Conservation (phyloP, 1,140 invertebrate species). For the Drosophila willistoni region DNA sequence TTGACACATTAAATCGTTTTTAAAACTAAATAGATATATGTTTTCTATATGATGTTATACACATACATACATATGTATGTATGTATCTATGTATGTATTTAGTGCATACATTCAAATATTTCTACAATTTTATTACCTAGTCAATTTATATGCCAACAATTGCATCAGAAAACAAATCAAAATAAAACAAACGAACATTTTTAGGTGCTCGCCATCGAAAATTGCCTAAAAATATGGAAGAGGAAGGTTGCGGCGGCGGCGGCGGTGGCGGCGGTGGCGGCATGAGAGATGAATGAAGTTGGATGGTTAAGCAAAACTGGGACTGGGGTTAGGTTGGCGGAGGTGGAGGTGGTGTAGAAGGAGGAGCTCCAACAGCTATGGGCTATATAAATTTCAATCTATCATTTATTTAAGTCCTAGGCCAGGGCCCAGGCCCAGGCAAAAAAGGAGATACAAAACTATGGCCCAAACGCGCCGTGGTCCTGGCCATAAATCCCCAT, state of each 20-base stretch:
- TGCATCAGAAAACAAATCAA: constrained; percentile 30
- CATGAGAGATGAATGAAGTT: not conserved
- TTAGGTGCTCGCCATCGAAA: constrained; percentile 42
- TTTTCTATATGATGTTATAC: not conserved
- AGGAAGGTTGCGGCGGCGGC: constrained; percentile 1
- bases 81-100: not conserved
- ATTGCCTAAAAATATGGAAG: constrained; percentile 62
- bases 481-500: constrained; percentile 76
- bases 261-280: not conserved
- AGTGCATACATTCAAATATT: constrained; percentile 39
- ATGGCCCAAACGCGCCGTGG: constrained; percentile 44
- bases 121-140: constrained; percentile 59
- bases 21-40: not conserved
- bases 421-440: constrained; percentile 45
- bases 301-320: not conserved
- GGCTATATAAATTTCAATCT: constrained; percentile 80
- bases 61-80: not conserved
- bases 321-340: not conserved
- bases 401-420: constrained; percentile 81
- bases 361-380: constrained; percentile 27
- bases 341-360: not conserved
- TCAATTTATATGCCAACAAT: constrained; percentile 61
- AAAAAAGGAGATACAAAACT: constrained; percentile 35
- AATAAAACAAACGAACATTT: constrained; percentile 40
- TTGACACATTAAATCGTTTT: constrained; percentile 5